phyloP scores from a whole-genome alignment of 2,113 vertebrate genomes.

The Epinephelus lanceolatus region DNA sequence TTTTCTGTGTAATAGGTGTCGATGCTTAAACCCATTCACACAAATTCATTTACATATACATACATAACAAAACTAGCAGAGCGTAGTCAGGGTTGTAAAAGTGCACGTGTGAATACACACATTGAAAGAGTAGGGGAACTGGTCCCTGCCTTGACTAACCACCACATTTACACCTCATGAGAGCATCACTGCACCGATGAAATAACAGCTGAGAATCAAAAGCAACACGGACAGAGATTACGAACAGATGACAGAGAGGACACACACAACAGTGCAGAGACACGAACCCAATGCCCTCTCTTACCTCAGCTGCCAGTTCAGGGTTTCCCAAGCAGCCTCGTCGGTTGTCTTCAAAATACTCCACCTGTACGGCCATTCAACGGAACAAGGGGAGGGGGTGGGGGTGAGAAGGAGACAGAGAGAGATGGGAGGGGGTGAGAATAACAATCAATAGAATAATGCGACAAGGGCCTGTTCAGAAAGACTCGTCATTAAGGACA shows the following conservation, averaged over 20 bases:
- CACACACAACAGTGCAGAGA: conserved; percentile 31
- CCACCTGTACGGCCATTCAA: conserved; percentile 78
- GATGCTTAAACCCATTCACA: neutral
- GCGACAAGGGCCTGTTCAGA: conserved; percentile 76
- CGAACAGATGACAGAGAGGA: conserved; percentile 4
- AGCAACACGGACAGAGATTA: conserved; percentile 15
- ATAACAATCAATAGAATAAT: conserved; percentile 84
- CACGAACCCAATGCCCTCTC: conserved; percentile 46
- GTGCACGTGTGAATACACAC: neutral
- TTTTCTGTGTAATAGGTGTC: neutral
- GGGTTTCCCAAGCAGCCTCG: conserved; percentile 61
- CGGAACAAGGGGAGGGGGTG: conserved; percentile 39
- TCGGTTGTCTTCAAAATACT: conserved; percentile 79
- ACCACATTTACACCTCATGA: neutral
- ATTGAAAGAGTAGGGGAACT: conserved; percentile 6
- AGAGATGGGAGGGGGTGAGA: conserved; percentile 62
- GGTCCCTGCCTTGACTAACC: neutral
- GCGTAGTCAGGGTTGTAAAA: neutral
- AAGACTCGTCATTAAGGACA: conserved; percentile 50
- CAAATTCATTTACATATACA: conserved; percentile 26
- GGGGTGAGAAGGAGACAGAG: conserved; percentile 26
- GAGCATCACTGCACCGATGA: neutral
- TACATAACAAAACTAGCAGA: neutral
- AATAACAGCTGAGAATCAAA: conserved; percentile 40
- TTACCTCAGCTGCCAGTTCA: conserved; percentile 84